These are phyloP conservation scores for Ispidina lecontei DNA, from an alignment of 2,797 vertebrate species.

Conservation along the genomic window DNA sequence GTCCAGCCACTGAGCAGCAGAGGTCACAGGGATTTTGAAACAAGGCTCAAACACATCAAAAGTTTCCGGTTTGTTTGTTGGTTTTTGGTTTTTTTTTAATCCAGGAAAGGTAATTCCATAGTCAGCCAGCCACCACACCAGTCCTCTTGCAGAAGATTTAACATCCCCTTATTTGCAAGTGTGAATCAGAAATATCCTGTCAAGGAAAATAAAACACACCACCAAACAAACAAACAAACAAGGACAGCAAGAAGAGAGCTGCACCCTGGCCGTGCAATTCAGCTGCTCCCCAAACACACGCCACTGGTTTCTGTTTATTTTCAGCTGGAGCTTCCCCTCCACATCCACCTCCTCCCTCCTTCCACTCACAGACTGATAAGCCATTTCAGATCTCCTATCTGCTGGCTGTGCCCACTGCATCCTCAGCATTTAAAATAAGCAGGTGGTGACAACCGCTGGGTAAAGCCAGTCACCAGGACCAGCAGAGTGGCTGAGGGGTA, in stretches of 20 bases:
- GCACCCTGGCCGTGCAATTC: neutral
- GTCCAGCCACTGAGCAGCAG: rapidly evolving
- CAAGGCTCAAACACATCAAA: neutral
- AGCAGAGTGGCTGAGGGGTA: neutral
- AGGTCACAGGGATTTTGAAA: neutral
- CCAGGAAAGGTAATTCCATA: neutral
- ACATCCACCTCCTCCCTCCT: conserved; percentile 21
- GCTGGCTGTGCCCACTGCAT: conserved; percentile 33
- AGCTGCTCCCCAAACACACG: neutral
- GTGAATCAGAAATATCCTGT: neutral
- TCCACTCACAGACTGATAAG: neutral
- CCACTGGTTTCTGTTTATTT: neutral
- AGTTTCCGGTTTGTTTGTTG: neutral
- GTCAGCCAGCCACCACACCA: neutral
- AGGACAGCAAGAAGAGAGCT: neutral
- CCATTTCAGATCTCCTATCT: neutral
- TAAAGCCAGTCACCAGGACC: neutral
- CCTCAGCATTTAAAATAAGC: neutral
- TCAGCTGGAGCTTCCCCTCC: conserved; percentile 34
- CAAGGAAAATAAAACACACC: neutral
- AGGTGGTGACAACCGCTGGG: neutral
- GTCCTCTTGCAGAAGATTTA: neutral
- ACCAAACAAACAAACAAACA: neutral
- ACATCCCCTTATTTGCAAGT: neutral
- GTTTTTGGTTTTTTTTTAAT: neutral